Conservation (phyloP, 2,888 invertebrate species). For the Acanthosepion lycidas region DNA sequence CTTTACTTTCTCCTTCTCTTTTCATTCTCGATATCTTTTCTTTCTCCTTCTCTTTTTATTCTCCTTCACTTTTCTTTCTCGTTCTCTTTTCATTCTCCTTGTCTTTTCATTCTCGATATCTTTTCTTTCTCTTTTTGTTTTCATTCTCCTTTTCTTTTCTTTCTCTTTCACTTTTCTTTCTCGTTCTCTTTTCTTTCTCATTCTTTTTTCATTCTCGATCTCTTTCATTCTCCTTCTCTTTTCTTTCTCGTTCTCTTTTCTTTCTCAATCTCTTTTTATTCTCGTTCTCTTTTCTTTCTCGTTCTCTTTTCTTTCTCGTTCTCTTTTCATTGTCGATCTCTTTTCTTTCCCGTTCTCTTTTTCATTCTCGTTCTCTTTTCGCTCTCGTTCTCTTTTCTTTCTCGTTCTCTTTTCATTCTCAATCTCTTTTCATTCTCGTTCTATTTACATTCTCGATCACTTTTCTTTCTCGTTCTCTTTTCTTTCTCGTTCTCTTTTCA, state of each 20-base stretch:
- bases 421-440: neutral
- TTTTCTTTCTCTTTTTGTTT: neutral
- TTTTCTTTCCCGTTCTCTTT: neutral
- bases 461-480: neutral
- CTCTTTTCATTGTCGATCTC: neutral
- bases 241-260: neutral
- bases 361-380: neutral
- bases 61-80: too few relatives aligned
- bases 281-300: neutral
- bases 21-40: neutral
- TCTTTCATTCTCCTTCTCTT: neutral
- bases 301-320: neutral
- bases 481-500: neutral
- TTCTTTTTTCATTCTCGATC: neutral
- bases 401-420: neutral
- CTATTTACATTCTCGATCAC: fast-evolving
- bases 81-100: neutral
- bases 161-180: neutral
- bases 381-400: neutral
- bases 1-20: neutral
- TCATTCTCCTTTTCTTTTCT: neutral
- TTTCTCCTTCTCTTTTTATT: neutral
- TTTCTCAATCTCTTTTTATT: neutral
- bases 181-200: neutral
- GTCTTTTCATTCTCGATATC: neutral